These are phyloP conservation scores for Scaptomyza reducta DNA, from an alignment of 2,888 invertebrate genomes.

Conservation along the genomic window DNA sequence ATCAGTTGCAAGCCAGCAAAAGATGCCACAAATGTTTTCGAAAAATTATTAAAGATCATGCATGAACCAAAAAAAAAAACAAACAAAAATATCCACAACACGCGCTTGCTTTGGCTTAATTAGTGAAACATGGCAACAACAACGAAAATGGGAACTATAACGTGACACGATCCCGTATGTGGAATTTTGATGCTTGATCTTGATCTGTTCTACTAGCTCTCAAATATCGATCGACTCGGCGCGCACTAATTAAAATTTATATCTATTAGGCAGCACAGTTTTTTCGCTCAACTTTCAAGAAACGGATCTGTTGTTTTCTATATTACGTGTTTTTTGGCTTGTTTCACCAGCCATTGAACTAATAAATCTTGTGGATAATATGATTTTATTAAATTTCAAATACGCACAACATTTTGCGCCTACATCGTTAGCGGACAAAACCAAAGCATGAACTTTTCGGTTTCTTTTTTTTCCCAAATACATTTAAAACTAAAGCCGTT, in stretches of 20 bases:
- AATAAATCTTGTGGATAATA: conserved; percentile 75
- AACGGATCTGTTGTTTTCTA: conserved; percentile 13
- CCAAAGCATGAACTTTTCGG: conserved; percentile 7
- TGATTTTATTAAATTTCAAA: conserved; percentile 79
- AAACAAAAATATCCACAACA: conserved; percentile 45
- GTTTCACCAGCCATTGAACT: conserved; percentile 60
- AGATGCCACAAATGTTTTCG: conserved; percentile 69
- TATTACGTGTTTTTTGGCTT: conserved; percentile 47
- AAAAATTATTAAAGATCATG: conserved; percentile 77
- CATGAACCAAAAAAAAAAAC: conserved; percentile 51
- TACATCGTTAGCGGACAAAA: conserved; percentile 40
- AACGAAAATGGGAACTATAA: conserved; percentile 16
- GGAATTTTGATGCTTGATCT: conserved; percentile 48
- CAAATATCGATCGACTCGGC: conserved; percentile 66
- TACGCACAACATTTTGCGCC: conserved; percentile 77
- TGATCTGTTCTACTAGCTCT: conserved; percentile 61
- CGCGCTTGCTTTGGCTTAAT: conserved; percentile 76
- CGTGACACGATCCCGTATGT: conserved; percentile 42
- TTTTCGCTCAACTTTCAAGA: conserved; percentile 47
- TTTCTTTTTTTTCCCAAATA: conserved; percentile 36
- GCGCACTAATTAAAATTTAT: conserved; percentile 76
- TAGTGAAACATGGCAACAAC: conserved; percentile 71
- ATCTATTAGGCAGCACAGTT: conserved; percentile 56
- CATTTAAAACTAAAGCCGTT: conserved; percentile 61
- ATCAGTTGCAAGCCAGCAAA: conserved; percentile 32